Evolutionary conservation across 1,140 invertebrate genomes (phyloP), one percentile per base, ranked within the genome.

Genomic region (Drosophila melanica): DNA sequence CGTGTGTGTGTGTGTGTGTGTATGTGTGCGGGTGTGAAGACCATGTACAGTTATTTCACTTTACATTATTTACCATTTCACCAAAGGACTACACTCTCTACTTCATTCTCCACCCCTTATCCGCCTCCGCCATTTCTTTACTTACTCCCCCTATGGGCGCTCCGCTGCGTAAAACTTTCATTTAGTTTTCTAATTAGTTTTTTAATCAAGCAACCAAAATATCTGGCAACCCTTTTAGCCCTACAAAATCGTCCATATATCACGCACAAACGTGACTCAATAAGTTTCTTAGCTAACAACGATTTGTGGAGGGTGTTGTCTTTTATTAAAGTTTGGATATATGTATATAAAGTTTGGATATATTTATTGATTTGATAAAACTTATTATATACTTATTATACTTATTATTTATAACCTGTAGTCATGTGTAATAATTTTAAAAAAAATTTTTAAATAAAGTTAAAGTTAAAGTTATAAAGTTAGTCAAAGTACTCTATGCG

Each of bases 131-230:
- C 16, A 8, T 2, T n/a, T 9, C 41, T n/a, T 27, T 18, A 7
- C 44, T 23, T 16, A 12, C 30, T 12, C 8, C n/a, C 20, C 10
- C 20, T 33, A 18, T 3, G 23, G 12, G 0, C 10, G 11, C 37
- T 27, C 33, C 23, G 45, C 69, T 86, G 81, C 81, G 69, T 79
- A 89, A 82, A 87, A 89, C 79, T 87, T 87, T 87, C 82, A 87
- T 87, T 87, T 87, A 87, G 82, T 87, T 87, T 87, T 87, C 82
- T 87, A 87, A 87, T 87, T 87, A 87, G 82, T 87, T 87, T 87
- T 87, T 87, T 87, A 87, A 87, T 86, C 81, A 86, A 86, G 82
- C 75, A 81, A 81, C 75, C 81, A 81, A 81, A 77, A 87, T 79
- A 78, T 77, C 63, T 50, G 57, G 37, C 75, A 67, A 78, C 54